A percentile compares a stretch with the other conserved stretches of the same genome.
Conservation (phyloP, 2,888 invertebrate species). For the Odontocolon sp. region DNA sequence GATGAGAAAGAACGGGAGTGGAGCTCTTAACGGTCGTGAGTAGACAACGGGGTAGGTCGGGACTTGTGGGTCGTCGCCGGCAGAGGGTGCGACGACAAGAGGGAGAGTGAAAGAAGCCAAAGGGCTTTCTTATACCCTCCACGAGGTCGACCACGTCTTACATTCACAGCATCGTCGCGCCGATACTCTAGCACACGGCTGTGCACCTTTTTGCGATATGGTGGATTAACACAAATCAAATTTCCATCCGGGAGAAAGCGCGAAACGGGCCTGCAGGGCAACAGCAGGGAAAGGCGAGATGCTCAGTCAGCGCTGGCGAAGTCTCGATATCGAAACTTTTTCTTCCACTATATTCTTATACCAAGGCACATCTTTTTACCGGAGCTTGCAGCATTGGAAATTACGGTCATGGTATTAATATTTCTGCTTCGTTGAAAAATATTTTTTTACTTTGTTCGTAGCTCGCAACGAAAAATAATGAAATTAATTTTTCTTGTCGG, state of each 20-base stretch:
- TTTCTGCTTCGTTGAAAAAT: neutral
- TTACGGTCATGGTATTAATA: neutral
- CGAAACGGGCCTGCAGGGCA: neutral
- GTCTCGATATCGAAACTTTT: constrained; percentile 28
- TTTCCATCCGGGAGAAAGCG: constrained; percentile 37
- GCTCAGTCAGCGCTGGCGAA: constrained; percentile 22
- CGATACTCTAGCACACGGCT: neutral
- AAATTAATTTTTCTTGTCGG: too few species aligned
- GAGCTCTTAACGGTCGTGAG: neutral
- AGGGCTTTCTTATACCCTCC: constrained; percentile 33
- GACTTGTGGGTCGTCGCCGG: constrained; percentile 47
- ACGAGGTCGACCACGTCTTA: constrained; percentile 31
- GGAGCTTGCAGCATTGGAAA: neutral
- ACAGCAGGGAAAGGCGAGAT: neutral
- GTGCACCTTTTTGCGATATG: constrained; percentile 9
- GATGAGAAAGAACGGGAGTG: neutral
- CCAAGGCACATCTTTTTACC: neutral
- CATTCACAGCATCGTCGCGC: constrained; percentile 28
- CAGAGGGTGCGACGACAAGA: constrained; percentile 14
- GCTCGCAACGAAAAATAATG: neutral
- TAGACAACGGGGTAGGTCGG: constrained; percentile 54
- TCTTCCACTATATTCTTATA: neutral
- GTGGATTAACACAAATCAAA: constrained; percentile 53
- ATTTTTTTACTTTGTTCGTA: neutral
- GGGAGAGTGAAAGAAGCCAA: constrained; percentile 47